Percentiles rank a stretch among this genome's conserved stretches.
These are phyloP conservation scores for Apamea epomidion DNA, from an alignment of 2,888 invertebrate species.

Conservation along the genomic window DNA sequence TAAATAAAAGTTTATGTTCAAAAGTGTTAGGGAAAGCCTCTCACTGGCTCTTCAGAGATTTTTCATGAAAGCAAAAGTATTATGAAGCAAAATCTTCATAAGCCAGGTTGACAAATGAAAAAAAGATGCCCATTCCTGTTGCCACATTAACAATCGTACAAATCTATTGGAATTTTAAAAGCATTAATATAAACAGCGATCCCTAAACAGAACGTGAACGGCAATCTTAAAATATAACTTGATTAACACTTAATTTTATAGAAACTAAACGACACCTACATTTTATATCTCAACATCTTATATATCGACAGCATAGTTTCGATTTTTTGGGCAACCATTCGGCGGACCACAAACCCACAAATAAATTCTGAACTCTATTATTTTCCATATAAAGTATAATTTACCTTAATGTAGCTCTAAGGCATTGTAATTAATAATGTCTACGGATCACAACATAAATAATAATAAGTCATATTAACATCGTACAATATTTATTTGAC, in stretches of 20 bases:
- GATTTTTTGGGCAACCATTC: slow-evolving; percentile 34
- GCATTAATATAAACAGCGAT: slow-evolving; percentile 9
- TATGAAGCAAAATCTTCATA: not conserved
- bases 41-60: not conserved
- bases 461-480: slow-evolving; percentile 59
- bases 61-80: slow-evolving; percentile 17
- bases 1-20: not conserved
- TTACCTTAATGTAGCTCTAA: not conserved
- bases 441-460: slow-evolving; percentile 61
- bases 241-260: slow-evolving; percentile 42
- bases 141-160: slow-evolving; percentile 28
- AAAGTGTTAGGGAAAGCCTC: not conserved
- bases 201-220: slow-evolving; percentile 15
- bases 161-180: slow-evolving; percentile 7
- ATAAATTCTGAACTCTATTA: slow-evolving; percentile 28
- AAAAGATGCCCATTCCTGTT: not conserved
- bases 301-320: slow-evolving; percentile 47
- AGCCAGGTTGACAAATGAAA: too few species aligned
- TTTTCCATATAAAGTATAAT: not conserved
- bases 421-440: slow-evolving; percentile 55
- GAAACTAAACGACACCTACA: slow-evolving; percentile 39
- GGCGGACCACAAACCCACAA: not conserved
- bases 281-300: slow-evolving; percentile 46
- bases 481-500: slow-evolving; percentile 62
- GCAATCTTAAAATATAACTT: slow-evolving; percentile 39